Percentiles rank a stretch among this genome's conserved stretches.
Evolutionary conservation across 2,113 vertebrate species (phyloP).

Genomic region (Perognathus longimembris): DNA sequence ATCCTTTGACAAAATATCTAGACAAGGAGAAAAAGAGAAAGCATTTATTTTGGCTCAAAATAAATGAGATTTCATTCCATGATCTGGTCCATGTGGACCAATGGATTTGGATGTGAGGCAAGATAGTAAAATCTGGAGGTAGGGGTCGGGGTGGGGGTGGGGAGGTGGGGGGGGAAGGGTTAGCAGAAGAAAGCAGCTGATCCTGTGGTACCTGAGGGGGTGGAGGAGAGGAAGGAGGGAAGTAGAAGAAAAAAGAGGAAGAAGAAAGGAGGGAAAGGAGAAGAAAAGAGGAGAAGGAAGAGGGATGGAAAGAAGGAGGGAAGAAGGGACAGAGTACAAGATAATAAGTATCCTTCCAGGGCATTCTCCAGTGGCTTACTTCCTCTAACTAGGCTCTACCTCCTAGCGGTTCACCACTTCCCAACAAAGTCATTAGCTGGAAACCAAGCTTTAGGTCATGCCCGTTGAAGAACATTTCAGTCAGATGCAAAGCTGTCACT

Average conservation of each 20-base stretch:
- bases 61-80: background rate
- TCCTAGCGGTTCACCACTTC: background rate
- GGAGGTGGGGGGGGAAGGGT: too few relatives aligned
- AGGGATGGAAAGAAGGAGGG: too few relatives aligned
- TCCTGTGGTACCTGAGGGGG: background rate
- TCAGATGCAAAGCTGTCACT: background rate
- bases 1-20: background rate
- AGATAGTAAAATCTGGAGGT: background rate
- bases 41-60: background rate
- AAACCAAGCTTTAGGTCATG: background rate
- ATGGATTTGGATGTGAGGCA: background rate
- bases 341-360: background rate
- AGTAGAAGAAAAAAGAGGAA: too few relatives aligned
- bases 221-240: background rate
- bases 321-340: background rate
- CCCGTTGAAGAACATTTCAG: background rate
- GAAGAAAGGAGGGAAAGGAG: too few relatives aligned
- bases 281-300: too few relatives aligned
- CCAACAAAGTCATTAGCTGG: background rate
- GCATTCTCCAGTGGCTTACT: background rate
- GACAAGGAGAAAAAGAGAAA: background rate
- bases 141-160: too few relatives aligned
- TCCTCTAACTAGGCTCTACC: background rate
- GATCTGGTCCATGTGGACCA: background rate
- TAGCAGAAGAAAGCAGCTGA: background rate